Conservation (phyloP, 2,113 vertebrate species). For the Genyomyrus donnyi region DNA sequence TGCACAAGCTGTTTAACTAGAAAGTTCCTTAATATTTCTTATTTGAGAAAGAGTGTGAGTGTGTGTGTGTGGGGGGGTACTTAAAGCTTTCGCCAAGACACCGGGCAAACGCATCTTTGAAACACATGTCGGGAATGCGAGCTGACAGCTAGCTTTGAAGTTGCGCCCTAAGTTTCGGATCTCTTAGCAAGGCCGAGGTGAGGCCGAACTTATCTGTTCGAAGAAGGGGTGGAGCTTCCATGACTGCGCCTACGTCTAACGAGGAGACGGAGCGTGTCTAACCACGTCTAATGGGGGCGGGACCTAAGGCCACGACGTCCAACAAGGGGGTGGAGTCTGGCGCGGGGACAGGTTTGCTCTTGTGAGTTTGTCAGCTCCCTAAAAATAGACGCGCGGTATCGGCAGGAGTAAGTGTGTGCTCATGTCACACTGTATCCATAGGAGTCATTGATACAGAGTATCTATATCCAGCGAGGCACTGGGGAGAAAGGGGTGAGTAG, state of each 20-base stretch:
- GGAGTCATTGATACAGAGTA: conserved; percentile 65
- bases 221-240: not conserved
- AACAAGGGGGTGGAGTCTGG: conserved; percentile 52
- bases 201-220: not conserved
- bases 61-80: not conserved
- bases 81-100: not conserved
- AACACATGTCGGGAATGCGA: not conserved
- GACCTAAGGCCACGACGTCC: not conserved
- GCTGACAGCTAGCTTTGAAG: not conserved
- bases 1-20: not conserved
- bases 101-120: not conserved
- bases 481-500: conserved; percentile 65
- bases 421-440: conserved; percentile 50
- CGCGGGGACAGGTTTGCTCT: conserved; percentile 62
- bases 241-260: not conserved
- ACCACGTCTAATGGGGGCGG: not conserved
- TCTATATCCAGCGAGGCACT: conserved; percentile 61
- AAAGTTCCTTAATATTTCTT: not conserved
- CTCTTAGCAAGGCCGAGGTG: not conserved
- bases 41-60: not conserved
- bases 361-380: conserved; percentile 67
- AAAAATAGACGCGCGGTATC: conserved; percentile 68
- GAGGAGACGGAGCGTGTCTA: not conserved
- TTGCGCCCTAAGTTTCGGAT: not conserved
- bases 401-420: conserved; percentile 68